Conservation (phyloP, 2,888 invertebrate species). For the Eupithecia abbreviata region DNA sequence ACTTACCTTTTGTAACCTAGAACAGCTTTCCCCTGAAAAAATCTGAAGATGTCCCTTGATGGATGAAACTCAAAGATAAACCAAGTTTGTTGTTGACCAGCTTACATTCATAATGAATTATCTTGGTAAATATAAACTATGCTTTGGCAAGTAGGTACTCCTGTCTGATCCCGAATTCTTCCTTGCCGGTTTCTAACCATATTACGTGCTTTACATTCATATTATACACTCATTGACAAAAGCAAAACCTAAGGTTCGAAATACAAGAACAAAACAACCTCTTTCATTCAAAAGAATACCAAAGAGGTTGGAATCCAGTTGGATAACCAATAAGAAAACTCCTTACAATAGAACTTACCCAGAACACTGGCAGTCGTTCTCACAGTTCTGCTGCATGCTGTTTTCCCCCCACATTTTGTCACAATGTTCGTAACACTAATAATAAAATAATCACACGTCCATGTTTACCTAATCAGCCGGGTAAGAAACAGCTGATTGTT, state of each 20-base stretch:
- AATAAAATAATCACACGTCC: slow-evolving; percentile 59
- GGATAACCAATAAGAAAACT: slow-evolving; percentile 24
- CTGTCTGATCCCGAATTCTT: not conserved
- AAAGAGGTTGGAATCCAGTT: slow-evolving; percentile 11
- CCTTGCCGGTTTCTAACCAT: not conserved
- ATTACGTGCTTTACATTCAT: not conserved
- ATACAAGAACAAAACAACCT: not conserved
- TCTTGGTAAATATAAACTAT: not conserved
- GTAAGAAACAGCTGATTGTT: slow-evolving; percentile 38
- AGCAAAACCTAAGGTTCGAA: not conserved
- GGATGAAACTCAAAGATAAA: not conserved
- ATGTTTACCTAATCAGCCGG: slow-evolving; percentile 59
- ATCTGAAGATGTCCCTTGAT: not conserved
- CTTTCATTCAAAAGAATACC: not conserved
- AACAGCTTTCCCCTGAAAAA: not conserved
- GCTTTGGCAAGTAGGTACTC: not conserved
- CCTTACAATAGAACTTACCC: slow-evolving; percentile 62
- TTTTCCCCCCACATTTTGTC: slow-evolving; percentile 75
- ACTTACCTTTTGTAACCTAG: not conserved
- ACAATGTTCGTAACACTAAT: slow-evolving; percentile 50
- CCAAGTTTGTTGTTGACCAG: not conserved
- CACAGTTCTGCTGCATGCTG: slow-evolving; percentile 65
- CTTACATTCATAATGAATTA: not conserved
- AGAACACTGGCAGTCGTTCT: slow-evolving; percentile 75
- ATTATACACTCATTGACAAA: not conserved